Percentiles rank a stretch among this genome's conserved stretches.
phyloP scores from a whole-genome alignment of 1,140 invertebrate genomes.

The Octopus bimaculoides region DNA sequence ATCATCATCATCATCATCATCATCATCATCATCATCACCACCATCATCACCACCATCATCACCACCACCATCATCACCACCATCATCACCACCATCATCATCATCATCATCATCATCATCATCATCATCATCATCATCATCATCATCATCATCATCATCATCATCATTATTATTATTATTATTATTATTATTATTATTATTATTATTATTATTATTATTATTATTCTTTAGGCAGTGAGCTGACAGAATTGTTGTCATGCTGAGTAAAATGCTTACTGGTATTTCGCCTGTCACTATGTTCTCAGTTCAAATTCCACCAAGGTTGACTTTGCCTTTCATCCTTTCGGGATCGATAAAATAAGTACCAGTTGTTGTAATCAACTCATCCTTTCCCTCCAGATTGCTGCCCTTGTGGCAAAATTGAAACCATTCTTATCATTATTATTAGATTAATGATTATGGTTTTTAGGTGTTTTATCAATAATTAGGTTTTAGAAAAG shows the following conservation, averaged over 20 bases:
- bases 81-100: conserved; percentile 14
- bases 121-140: conserved; percentile 20
- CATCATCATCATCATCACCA: conserved; percentile 21
- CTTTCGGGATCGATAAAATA: no score
- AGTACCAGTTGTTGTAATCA: no score
- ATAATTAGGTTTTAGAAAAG: no score
- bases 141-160: conserved; percentile 22
- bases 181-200: no score
- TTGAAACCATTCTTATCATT: no score
- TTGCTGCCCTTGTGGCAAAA: no score
- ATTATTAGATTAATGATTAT: no score
- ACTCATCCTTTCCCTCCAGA: no score
- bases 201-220: not conserved
- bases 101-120: conserved; percentile 20
- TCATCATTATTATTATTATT: not conserved
- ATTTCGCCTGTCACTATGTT: no score
- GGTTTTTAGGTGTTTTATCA: no score
- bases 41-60: conserved; percentile 15
- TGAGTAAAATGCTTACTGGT: not conserved
- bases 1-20: conserved; percentile 20
- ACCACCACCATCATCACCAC: not conserved
- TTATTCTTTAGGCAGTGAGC: not conserved
- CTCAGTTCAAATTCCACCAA: no score
- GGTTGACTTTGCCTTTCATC: no score
- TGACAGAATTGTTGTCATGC: not conserved